phyloP scores from a whole-genome alignment of 2,797 vertebrate species.

The Danio aesculapii region DNA sequence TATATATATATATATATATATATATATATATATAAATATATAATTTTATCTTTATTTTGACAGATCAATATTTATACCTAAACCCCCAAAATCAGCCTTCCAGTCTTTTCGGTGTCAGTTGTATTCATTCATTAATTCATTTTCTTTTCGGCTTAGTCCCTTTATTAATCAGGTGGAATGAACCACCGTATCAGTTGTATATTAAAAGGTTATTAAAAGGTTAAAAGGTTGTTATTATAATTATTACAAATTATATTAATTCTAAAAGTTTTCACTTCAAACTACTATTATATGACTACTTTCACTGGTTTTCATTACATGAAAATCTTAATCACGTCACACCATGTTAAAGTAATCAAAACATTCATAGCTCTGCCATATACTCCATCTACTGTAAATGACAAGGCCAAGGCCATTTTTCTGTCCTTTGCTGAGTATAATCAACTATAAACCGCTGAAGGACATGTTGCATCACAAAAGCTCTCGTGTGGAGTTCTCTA shows the following conservation, averaged over 20 bases:
- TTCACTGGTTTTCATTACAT: neutral
- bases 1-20: too few relatives aligned
- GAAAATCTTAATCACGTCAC: slow-evolving; percentile 7
- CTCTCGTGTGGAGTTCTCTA: slow-evolving; percentile 68
- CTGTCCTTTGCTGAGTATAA: slow-evolving; percentile 5
- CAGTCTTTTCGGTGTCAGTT: too few relatives aligned
- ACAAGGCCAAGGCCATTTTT: slow-evolving; percentile 5
- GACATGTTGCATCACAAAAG: slow-evolving; percentile 56
- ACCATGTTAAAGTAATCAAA: slow-evolving; percentile 12
- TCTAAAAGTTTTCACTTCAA: neutral
- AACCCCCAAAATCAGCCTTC: too few relatives aligned
- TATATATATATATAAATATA: too few relatives aligned
- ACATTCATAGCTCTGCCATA: neutral
- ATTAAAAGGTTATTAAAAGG: too few relatives aligned
- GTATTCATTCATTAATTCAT: too few relatives aligned
- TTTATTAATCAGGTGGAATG: too few relatives aligned
- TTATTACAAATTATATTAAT: neutral
- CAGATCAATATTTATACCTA: too few relatives aligned
- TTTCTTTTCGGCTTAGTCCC: too few relatives aligned
- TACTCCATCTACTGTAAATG: neutral
- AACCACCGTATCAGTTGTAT: too few relatives aligned
- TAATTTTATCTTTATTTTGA: too few relatives aligned
- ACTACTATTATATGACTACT: neutral
- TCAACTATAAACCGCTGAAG: slow-evolving; percentile 23
- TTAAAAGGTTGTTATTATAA: too few relatives aligned